A percentile compares a stretch with the other conserved stretches of the same genome.
Evolutionary conservation across 2,113 vertebrate genomes (phyloP).

Genomic region (Lagopus leucura): DNA sequence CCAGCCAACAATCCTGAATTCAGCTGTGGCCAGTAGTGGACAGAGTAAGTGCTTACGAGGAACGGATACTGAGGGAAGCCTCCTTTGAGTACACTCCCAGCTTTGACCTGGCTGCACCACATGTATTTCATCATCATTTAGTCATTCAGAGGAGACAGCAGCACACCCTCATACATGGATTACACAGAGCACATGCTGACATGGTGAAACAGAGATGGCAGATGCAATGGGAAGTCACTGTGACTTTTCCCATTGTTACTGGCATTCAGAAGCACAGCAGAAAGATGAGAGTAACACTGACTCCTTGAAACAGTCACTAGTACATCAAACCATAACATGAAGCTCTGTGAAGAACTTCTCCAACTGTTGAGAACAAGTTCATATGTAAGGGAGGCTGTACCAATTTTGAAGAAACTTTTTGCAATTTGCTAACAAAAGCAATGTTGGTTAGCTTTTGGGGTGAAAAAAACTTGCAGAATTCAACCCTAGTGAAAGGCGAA

Average conservation of each 20-base stretch:
- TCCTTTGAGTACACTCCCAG: neutral
- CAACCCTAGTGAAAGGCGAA: neutral
- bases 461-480: neutral
- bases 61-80: neutral
- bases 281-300: fast-evolving
- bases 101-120: neutral
- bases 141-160: neutral
- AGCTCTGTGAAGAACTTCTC: neutral
- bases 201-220: neutral
- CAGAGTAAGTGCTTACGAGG: neutral
- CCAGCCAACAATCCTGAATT: neutral
- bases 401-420: neutral
- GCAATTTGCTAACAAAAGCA: neutral
- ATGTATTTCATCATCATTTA: neutral
- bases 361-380: neutral
- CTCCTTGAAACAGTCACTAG: neutral
- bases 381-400: neutral
- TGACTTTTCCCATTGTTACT: neutral
- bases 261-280: neutral
- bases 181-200: neutral
- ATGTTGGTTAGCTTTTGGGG: neutral
- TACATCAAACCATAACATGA: neutral
- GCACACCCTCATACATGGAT: neutral
- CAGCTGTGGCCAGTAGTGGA: neutral
- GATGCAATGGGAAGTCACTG: neutral